A percentile compares a stretch with the other conserved stretches of the same genome.
phyloP scores from a whole-genome alignment of 2,113 vertebrate species.

The Crotalus viridis region DNA sequence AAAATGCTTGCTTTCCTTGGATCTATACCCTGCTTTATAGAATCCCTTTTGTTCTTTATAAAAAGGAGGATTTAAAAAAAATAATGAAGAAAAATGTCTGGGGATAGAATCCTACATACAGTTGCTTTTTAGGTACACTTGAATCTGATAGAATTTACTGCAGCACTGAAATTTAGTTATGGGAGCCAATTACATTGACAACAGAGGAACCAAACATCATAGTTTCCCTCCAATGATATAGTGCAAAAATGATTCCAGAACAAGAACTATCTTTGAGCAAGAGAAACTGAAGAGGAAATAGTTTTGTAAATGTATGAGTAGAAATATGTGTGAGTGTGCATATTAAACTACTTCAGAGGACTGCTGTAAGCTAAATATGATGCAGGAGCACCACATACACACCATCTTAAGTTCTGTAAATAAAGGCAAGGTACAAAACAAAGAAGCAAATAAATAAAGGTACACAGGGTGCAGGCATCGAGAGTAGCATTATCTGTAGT shows the following conservation, averaged over 20 bases:
- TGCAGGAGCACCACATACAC: neutral
- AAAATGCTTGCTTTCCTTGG: neutral
- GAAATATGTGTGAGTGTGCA: neutral
- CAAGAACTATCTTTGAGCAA: neutral
- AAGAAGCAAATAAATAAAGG: neutral
- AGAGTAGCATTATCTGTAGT: neutral
- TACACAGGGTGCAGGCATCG: neutral
- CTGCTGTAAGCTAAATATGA: neutral
- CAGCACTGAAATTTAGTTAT: neutral
- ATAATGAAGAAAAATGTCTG: neutral
- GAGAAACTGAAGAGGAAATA: neutral
- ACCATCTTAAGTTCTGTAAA: neutral
- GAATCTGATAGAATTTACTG: neutral
- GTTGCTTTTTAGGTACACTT: neutral
- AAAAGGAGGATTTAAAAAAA: neutral
- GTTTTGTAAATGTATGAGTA: neutral
- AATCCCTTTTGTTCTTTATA: neutral
- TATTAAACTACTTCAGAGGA: neutral
- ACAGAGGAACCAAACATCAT: neutral
- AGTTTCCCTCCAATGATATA: neutral
- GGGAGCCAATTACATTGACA: neutral
- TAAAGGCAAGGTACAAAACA: neutral
- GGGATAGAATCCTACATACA: neutral
- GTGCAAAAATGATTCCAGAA: neutral
- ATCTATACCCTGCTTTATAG: neutral